Percentiles rank a stretch among this genome's conserved stretches.
Evolutionary conservation across 2,113 vertebrate species (phyloP).

Genomic region (Gopherus flavomarginatus): DNA sequence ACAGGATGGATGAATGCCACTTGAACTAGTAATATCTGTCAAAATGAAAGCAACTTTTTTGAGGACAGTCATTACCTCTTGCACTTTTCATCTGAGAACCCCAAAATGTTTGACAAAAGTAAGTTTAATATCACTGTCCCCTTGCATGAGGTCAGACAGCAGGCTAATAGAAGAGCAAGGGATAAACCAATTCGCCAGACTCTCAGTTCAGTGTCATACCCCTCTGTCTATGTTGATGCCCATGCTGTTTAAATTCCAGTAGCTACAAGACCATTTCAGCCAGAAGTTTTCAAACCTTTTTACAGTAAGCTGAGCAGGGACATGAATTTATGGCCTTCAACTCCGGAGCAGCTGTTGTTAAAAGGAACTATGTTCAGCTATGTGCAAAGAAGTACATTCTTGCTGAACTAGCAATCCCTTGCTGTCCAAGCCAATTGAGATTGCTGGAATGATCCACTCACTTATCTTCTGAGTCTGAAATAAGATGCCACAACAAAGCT

Average conservation of each 20-base stretch:
- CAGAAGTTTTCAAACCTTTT: background rate
- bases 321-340: background rate
- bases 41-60: background rate
- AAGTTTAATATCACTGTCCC: background rate
- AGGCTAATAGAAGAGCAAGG: background rate
- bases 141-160: background rate
- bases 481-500: constrained; percentile 43
- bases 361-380: background rate
- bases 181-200: constrained; percentile 5
- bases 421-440: rapidly evolving
- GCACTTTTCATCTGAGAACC: background rate
- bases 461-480: constrained; percentile 40
- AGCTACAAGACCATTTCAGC: background rate
- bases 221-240: background rate
- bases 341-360: constrained; percentile 1
- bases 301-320: background rate
- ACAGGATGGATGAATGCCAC: background rate
- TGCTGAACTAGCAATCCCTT: background rate
- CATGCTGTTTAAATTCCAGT: background rate
- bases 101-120: background rate
- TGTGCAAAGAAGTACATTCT: rapidly evolving
- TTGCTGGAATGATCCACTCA: constrained; percentile 14
- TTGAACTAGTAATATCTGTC: background rate
- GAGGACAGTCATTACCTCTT: background rate
- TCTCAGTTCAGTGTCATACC: constrained; percentile 1